These are phyloP conservation scores for Rhodinocichla rosea DNA, from an alignment of 2,113 vertebrate genomes.

Conservation along the genomic window DNA sequence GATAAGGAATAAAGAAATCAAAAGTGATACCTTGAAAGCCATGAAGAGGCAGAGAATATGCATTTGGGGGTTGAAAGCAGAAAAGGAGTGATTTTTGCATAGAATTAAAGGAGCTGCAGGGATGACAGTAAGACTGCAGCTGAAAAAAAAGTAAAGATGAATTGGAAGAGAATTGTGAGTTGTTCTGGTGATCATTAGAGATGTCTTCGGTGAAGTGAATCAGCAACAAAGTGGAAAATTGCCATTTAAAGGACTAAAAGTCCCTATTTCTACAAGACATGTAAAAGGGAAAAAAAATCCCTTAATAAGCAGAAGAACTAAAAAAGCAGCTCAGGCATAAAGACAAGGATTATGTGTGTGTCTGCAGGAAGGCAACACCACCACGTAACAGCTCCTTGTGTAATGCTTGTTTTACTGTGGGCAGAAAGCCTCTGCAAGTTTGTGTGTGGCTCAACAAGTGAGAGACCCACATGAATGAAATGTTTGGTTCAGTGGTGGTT, in stretches of 20 bases:
- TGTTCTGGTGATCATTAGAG: not conserved
- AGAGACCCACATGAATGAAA: not conserved
- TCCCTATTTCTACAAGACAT: not conserved
- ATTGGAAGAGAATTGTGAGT: not conserved
- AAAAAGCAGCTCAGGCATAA: not conserved
- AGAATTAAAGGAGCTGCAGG: not conserved
- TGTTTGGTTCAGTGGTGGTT: not conserved
- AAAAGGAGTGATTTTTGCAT: not conserved
- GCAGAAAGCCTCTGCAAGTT: not conserved
- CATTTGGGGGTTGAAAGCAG: not conserved
- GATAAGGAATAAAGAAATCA: not conserved
- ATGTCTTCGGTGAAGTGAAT: not conserved
- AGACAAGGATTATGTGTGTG: not conserved
- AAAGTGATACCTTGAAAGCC: not conserved
- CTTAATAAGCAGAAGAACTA: not conserved
- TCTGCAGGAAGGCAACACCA: not conserved
- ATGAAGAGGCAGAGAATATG: not conserved
- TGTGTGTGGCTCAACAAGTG: not conserved
- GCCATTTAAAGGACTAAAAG: not conserved
- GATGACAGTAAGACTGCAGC: not conserved
- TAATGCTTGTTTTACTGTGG: not conserved
- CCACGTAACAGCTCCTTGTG: accelerated
- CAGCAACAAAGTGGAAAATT: not conserved
- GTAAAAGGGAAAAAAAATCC: not conserved
- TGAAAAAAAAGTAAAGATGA: not conserved